Conservation (phyloP, 2,888 invertebrate species). For the Pammene fasciana region DNA sequence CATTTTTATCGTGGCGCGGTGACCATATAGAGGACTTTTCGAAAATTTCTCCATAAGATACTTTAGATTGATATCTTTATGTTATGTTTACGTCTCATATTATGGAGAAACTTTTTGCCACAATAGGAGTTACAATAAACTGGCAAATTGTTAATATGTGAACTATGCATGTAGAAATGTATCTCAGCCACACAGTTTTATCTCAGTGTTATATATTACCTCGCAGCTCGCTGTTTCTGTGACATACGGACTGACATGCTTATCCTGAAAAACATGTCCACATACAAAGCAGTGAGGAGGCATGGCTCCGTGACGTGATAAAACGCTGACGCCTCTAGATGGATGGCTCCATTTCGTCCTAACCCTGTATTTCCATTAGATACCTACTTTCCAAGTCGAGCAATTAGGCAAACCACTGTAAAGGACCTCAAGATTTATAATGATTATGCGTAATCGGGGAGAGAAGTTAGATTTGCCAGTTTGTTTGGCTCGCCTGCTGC, state of each 20-base stretch:
- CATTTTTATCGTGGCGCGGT: constrained; percentile 37
- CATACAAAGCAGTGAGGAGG: constrained; percentile 16
- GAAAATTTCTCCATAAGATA: constrained; percentile 35
- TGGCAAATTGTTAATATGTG: neutral
- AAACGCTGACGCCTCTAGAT: constrained; percentile 25
- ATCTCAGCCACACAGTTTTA: constrained; percentile 6
- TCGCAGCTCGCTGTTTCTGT: neutral
- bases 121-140: neutral
- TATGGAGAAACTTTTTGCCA: constrained; percentile 9
- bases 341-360: constrained; percentile 37
- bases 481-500: neutral
- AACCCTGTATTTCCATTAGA: constrained; percentile 3
- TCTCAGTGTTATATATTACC: neutral
- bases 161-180: constrained; percentile 6
- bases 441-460: neutral
- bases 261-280: constrained; percentile 20
- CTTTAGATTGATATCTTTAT: constrained; percentile 14
- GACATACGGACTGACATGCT: constrained; percentile 15
- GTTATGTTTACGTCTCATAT: constrained; percentile 15
- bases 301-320: constrained; percentile 30
- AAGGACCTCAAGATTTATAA: neutral
- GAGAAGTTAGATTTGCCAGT: neutral
- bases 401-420: neutral
- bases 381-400: neutral
- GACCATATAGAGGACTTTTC: constrained; percentile 33